Conservation (phyloP, 1,140 invertebrate species). For the Asbolus verrucosus region DNA sequence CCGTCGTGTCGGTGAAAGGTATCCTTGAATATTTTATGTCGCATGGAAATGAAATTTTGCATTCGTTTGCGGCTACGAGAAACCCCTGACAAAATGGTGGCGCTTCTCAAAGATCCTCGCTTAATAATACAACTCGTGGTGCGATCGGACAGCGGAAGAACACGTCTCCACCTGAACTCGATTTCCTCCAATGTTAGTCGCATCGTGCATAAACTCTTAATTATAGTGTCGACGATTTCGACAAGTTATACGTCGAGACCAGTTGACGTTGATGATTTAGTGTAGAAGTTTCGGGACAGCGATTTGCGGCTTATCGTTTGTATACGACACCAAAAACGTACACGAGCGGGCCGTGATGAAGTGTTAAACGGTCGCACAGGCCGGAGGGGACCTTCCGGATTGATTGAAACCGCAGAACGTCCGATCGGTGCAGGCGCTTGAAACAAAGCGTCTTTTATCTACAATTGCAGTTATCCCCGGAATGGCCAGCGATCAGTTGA, state of each 20-base stretch:
- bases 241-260: not conserved
- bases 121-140: no score
- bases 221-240: no score
- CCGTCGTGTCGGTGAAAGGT: not conserved
- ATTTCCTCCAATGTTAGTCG: no score
- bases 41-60: constrained; percentile 24
- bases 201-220: no score
- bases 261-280: not conserved
- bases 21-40: constrained; percentile 17
- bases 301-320: no score
- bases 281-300: not conserved
- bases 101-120: no score
- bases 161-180: no score
- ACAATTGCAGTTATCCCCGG: not conserved
- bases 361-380: constrained; percentile 16
- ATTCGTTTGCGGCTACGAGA: not conserved
- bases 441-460: constrained; percentile 20
- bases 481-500: not conserved
- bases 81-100: not conserved
- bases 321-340: no score
- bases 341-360: constrained; percentile 10
- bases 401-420: constrained; percentile 11
- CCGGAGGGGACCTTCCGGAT: constrained; percentile 2
- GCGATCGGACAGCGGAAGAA: no score
- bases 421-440: not conserved